phyloP scores from a whole-genome alignment of 2,113 vertebrate species.

The Aegithalos caudatus region DNA sequence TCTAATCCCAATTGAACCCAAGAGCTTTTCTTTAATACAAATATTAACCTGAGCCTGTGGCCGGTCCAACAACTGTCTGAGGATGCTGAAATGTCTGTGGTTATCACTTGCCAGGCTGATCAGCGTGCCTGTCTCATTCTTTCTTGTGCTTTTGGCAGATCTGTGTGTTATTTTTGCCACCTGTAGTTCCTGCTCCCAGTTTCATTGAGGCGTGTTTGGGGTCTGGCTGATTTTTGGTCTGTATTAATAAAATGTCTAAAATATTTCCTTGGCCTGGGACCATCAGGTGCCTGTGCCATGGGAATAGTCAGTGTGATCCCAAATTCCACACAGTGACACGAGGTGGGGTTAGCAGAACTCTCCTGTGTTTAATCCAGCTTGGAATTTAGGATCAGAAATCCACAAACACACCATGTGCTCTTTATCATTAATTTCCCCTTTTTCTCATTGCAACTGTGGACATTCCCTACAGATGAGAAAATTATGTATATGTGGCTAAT shows the following conservation, averaged over 20 bases:
- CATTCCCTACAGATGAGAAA: background rate
- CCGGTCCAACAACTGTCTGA: background rate
- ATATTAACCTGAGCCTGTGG: background rate
- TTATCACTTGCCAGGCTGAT: background rate
- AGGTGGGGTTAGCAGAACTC: background rate
- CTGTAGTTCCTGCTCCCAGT: background rate
- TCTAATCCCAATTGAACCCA: background rate
- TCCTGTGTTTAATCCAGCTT: background rate
- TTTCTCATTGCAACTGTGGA: background rate
- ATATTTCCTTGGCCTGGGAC: background rate
- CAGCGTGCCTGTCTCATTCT: accelerated
- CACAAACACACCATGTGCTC: background rate
- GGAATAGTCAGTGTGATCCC: background rate
- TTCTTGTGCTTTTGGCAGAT: background rate
- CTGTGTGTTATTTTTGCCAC: background rate
- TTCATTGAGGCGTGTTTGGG: accelerated
- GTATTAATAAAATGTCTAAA: background rate
- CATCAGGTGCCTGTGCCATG: background rate
- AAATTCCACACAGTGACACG: background rate
- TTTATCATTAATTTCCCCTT: background rate
- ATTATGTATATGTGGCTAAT: background rate
- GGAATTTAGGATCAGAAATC: background rate
- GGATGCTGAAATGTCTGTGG: background rate
- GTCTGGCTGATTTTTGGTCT: background rate
- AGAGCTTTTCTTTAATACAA: background rate